Evolutionary conservation across 2,888 invertebrate genomes (phyloP).

Genomic region (Ectemnius lituratus): DNA sequence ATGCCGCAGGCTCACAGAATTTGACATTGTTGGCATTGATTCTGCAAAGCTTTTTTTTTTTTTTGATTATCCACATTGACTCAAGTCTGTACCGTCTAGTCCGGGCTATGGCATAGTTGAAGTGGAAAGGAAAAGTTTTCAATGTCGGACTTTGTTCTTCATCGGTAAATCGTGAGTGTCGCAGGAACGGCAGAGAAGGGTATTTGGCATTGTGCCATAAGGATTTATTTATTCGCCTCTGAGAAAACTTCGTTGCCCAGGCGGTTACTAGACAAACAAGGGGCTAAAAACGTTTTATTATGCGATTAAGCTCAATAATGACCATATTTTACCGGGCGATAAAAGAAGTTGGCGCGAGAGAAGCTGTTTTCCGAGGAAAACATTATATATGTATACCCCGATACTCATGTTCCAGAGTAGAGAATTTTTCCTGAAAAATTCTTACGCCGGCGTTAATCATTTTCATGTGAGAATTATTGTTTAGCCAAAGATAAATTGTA

Average conservation of each 20-base stretch:
- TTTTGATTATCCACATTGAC: too few species aligned
- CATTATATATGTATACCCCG: too few species aligned
- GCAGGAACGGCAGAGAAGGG: constrained; percentile 47
- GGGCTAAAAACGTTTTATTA: constrained; percentile 74
- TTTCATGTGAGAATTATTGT: too few species aligned
- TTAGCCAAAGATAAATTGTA: too few species aligned
- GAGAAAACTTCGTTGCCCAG: constrained; percentile 51
- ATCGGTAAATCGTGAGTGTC: constrained; percentile 52
- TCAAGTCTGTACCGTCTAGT: constrained; percentile 9
- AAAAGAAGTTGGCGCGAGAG: constrained; percentile 52
- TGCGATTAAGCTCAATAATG: constrained; percentile 72
- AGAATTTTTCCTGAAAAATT: too few species aligned
- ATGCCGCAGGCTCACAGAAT: too few species aligned
- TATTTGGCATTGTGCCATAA: constrained; percentile 67
- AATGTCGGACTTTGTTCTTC: constrained; percentile 46
- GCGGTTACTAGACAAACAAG: constrained; percentile 69
- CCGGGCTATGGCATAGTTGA: constrained; percentile 13
- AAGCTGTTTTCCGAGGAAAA: too few species aligned
- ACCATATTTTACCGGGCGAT: constrained; percentile 68
- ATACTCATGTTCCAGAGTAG: too few species aligned
- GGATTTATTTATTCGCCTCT: constrained; percentile 72
- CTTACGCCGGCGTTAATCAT: too few species aligned
- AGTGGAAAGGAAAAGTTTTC: constrained; percentile 52
- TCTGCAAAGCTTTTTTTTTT: too few species aligned
- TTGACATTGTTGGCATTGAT: too few species aligned